These are phyloP conservation scores for Naja naja DNA, from an alignment of 2,113 vertebrate genomes.

Conservation along the genomic window DNA sequence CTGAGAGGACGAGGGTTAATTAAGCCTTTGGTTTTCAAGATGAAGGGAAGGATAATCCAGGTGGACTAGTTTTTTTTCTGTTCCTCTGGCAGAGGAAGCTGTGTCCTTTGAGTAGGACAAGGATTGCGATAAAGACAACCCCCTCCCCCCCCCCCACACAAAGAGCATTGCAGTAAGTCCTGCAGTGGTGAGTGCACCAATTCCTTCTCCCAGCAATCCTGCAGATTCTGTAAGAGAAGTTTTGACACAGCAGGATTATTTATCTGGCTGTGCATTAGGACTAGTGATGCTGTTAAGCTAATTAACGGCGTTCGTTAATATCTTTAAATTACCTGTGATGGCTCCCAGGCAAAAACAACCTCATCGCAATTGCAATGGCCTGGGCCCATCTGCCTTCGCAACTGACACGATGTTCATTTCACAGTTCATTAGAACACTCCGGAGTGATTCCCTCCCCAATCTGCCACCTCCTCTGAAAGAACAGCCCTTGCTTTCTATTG, in stretches of 20 bases:
- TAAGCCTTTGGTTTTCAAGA: not conserved
- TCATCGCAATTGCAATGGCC: not conserved
- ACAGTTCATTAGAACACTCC: constrained; percentile 18
- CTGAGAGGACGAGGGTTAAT: not conserved
- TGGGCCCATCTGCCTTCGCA: not conserved
- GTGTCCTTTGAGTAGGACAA: not conserved
- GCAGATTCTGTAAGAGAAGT: constrained; percentile 1
- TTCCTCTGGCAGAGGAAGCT: too few species aligned
- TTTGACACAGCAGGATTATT: constrained; percentile 25
- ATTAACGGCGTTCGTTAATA: constrained; percentile 38
- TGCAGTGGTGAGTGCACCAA: not conserved
- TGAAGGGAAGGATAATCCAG: not conserved
- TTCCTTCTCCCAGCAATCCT: not conserved
- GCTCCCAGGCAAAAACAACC: constrained; percentile 37
- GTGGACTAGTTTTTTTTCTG: too few species aligned
- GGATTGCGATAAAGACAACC: not conserved
- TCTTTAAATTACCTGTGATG: constrained; percentile 41
- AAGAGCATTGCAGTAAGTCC: not conserved
- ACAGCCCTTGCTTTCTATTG: not conserved
- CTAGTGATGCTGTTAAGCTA: constrained; percentile 12
- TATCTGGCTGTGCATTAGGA: not conserved
- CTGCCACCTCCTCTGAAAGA: not conserved
- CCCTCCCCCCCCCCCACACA: accelerated
- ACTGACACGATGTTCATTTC: constrained; percentile 2
- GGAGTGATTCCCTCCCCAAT: not conserved